Percentiles rank a stretch among this genome's conserved stretches.
These are phyloP conservation scores for Poeciliopsis prolifica DNA, from an alignment of 2,113 vertebrate genomes.

Conservation along the genomic window DNA sequence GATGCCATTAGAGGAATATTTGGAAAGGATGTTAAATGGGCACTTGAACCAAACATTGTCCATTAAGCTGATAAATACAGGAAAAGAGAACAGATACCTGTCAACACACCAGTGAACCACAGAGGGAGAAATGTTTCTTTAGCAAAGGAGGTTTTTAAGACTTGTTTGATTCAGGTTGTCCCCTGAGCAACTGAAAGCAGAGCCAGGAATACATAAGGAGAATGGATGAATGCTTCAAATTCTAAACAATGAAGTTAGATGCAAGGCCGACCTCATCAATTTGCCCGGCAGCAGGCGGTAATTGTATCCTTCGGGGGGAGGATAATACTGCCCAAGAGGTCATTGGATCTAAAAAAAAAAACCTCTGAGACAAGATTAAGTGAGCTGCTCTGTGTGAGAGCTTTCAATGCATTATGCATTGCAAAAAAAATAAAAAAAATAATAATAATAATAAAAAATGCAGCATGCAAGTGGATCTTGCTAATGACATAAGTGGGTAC, in stretches of 20 bases:
- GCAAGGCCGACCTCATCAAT: not conserved
- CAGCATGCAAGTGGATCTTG: slow-evolving; percentile 4
- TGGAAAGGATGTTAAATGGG: not conserved
- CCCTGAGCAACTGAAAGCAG: not conserved
- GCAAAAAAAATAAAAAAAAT: not conserved
- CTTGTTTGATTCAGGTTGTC: not conserved
- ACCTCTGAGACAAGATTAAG: slow-evolving; percentile 1
- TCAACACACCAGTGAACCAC: not conserved
- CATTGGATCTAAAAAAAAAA: not conserved
- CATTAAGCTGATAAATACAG: not conserved
- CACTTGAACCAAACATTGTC: not conserved
- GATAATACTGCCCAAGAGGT: not conserved
- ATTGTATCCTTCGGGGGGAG: not conserved
- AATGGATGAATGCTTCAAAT: not conserved
- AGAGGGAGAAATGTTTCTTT: not conserved
- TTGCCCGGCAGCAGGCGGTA: not conserved
- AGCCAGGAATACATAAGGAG: not conserved
- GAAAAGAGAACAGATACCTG: not conserved
- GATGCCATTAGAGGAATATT: not conserved
- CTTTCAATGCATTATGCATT: not conserved
- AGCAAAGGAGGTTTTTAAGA: not conserved
- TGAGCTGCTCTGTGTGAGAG: not conserved
- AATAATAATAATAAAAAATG: not conserved
- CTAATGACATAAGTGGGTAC: slow-evolving; percentile 17
- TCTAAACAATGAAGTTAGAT: not conserved